Percentiles rank a stretch among this genome's conserved stretches.
These are phyloP conservation scores for Gari tellinella DNA, from an alignment of 2,888 invertebrate genomes.

Conservation along the genomic window DNA sequence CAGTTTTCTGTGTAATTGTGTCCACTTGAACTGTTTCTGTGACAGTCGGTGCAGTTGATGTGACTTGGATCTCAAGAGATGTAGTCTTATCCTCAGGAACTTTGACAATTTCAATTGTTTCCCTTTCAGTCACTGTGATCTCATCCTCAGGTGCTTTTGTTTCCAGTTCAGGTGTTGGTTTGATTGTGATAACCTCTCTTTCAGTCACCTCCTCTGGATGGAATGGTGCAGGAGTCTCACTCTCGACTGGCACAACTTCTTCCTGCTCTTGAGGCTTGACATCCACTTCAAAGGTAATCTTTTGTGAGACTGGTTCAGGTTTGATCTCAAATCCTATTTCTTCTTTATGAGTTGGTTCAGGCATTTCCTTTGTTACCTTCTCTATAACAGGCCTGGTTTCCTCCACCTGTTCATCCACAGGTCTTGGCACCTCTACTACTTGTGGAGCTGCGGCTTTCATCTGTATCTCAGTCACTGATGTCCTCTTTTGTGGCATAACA, in stretches of 20 bases:
- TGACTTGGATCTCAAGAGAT: slow-evolving; percentile 58
- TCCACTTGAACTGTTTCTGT: slow-evolving; percentile 59
- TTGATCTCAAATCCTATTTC: slow-evolving; percentile 42
- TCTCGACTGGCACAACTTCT: slow-evolving; percentile 46
- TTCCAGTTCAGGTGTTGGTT: slow-evolving; percentile 56
- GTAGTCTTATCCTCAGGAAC: slow-evolving; percentile 57
- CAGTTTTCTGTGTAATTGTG: slow-evolving; percentile 51
- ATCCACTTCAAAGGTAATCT: slow-evolving; percentile 49
- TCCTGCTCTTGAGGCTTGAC: slow-evolving; percentile 39
- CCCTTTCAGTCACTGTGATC: slow-evolving; percentile 61
- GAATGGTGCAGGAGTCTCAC: slow-evolving; percentile 56
- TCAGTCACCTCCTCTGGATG: slow-evolving; percentile 61
- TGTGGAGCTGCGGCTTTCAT: slow-evolving; percentile 50
- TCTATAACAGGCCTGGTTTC: slow-evolving; percentile 71
- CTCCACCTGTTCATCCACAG: slow-evolving; percentile 70
- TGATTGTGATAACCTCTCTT: slow-evolving; percentile 56
- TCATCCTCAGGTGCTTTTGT: slow-evolving; percentile 66
- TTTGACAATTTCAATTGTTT: slow-evolving; percentile 66
- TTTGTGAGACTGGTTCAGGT: slow-evolving; percentile 36
- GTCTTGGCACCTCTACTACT: slow-evolving; percentile 64
- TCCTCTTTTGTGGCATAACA: slow-evolving; percentile 67
- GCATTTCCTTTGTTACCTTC: slow-evolving; percentile 21
- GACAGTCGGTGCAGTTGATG: slow-evolving; percentile 55
- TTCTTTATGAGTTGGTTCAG: slow-evolving; percentile 34
- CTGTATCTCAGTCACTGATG: slow-evolving; percentile 59